Conservation (phyloP, 2,797 vertebrate species). For the Borostomias antarcticus region DNA sequence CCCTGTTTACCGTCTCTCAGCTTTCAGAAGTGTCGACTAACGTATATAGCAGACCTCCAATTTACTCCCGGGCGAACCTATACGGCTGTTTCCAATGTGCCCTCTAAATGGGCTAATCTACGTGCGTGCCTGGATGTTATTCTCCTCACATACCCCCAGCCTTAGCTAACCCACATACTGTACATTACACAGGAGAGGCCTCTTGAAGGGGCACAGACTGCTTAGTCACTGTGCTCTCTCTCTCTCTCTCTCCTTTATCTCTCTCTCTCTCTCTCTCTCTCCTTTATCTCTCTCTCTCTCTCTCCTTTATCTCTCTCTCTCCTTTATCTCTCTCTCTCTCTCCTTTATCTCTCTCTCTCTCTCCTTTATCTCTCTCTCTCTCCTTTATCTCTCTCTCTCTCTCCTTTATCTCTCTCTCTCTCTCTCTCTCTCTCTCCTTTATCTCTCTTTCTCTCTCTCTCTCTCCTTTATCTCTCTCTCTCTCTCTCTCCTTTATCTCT, state of each 20-base stretch:
- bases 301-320: too few species aligned
- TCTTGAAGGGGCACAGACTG: conserved; percentile 2
- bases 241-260: not conserved
- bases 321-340: not conserved
- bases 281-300: not conserved
- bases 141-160: not conserved
- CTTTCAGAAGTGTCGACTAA: too few species aligned
- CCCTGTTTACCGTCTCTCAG: too few species aligned
- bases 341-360: not conserved
- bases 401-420: not conserved
- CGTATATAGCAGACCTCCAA: too few species aligned
- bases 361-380: not conserved
- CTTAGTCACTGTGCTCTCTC: not conserved
- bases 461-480: not conserved
- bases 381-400: not conserved
- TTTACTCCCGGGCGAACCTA: too few species aligned
- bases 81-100: not conserved
- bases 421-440: not conserved
- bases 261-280: not conserved
- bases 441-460: not conserved
- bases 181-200: not conserved
- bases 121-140: not conserved
- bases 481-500: not conserved
- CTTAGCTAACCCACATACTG: not conserved
- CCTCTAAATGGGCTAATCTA: not conserved